These are phyloP conservation scores for Opisthograptis luteolata DNA, from an alignment of 2,888 invertebrate genomes.

Conservation along the genomic window DNA sequence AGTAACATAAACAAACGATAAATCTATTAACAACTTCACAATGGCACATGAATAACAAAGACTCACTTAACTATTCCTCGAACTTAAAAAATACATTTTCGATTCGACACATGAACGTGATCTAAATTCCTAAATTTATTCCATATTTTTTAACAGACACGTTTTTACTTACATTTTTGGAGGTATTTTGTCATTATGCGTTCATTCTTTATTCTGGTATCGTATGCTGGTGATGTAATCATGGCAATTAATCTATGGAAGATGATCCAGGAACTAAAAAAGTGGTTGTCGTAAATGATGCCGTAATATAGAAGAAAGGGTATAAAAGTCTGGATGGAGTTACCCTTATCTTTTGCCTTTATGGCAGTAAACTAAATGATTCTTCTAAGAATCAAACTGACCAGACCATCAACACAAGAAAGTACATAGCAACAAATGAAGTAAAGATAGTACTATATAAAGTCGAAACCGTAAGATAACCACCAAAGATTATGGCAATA, in stretches of 20 bases:
- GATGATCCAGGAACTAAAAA: background rate
- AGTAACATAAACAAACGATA: slow-evolving; percentile 24
- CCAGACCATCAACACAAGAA: no score
- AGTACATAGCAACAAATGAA: no score
- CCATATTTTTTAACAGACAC: background rate
- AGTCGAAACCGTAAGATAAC: no score
- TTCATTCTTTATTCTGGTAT: slow-evolving; percentile 28
- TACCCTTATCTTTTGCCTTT: no score
- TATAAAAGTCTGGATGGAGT: background rate
- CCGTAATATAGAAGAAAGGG: background rate
- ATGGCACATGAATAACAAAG: slow-evolving; percentile 31
- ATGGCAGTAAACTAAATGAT: no score
- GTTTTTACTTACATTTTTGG: background rate
- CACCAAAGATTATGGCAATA: no score
- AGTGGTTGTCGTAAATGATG: background rate
- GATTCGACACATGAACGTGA: slow-evolving; percentile 41
- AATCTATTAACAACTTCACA: slow-evolving; percentile 14
- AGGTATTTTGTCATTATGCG: background rate
- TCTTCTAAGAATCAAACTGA: no score
- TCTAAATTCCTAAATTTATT: slow-evolving; percentile 40
- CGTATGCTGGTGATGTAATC: slow-evolving; percentile 29
- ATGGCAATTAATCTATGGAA: slow-evolving; percentile 16
- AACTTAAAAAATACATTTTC: slow-evolving; percentile 30
- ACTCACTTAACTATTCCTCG: slow-evolving; percentile 24
- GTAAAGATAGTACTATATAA: no score